phyloP scores from a whole-genome alignment of 2,113 vertebrate species.

The Zosterops pallidus region DNA sequence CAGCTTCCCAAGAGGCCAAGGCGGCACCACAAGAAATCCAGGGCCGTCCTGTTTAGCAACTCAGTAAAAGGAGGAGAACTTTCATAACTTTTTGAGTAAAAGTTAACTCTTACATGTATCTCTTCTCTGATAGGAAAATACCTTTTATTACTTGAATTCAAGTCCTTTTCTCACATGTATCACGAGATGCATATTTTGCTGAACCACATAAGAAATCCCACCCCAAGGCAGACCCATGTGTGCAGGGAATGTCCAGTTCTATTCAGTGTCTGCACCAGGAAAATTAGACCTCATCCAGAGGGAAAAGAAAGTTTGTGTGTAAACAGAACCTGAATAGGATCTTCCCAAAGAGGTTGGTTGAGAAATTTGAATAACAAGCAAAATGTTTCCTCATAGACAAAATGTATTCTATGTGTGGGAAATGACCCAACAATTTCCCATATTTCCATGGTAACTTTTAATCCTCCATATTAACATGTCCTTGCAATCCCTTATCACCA shows the following conservation, averaged over 20 bases:
- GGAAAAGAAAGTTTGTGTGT: neutral
- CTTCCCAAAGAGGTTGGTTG: neutral
- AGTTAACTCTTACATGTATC: neutral
- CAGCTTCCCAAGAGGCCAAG: neutral
- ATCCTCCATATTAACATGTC: neutral
- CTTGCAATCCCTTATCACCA: neutral
- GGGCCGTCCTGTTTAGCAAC: neutral
- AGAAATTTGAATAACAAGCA: neutral
- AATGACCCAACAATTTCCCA: neutral
- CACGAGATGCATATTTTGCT: neutral
- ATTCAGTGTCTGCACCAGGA: neutral
- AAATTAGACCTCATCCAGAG: neutral
- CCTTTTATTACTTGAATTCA: neutral
- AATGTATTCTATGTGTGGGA: fast-evolving
- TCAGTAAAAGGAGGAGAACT: neutral
- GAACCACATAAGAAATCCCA: neutral
- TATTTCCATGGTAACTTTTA: neutral
- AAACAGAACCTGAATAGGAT: neutral
- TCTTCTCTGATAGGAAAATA: neutral
- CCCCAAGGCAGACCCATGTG: neutral
- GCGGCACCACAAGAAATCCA: fast-evolving
- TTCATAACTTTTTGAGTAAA: neutral
- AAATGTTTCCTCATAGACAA: neutral
- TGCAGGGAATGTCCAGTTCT: neutral
- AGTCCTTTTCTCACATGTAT: neutral